Evolutionary conservation across 2,888 invertebrate genomes (phyloP).

Genomic region (Ariolimax columbianus): DNA sequence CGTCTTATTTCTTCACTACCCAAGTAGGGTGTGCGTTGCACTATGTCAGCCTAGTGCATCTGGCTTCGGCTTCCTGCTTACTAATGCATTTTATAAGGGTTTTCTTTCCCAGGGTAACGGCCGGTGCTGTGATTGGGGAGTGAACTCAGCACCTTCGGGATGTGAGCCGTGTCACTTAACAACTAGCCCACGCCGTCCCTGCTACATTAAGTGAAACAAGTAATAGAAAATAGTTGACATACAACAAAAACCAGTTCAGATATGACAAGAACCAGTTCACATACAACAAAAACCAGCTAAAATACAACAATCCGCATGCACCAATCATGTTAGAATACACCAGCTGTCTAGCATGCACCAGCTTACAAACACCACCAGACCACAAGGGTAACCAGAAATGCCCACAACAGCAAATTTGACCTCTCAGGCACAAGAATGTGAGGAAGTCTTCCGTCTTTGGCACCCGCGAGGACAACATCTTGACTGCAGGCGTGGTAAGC

Average conservation of each 20-base stretch:
- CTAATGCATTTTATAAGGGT: too few relatives aligned
- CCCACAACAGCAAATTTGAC: conserved; percentile 77
- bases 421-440: conserved; percentile 90
- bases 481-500: conserved; percentile 60
- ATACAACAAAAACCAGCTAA: not conserved
- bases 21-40: too few relatives aligned
- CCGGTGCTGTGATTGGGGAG: too few relatives aligned
- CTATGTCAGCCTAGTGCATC: too few relatives aligned
- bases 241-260: not conserved
- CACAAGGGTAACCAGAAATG: not conserved
- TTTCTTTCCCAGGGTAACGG: too few relatives aligned
- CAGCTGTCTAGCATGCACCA: not conserved
- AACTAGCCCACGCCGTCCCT: too few relatives aligned
- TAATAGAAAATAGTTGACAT: not conserved
- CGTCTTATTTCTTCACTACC: too few relatives aligned
- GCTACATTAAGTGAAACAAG: too few relatives aligned
- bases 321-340: not conserved
- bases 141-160: too few relatives aligned
- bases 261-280: not conserved
- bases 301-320: not conserved
- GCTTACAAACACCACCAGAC: not conserved
- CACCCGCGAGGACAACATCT: conserved; percentile 79
- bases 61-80: too few relatives aligned
- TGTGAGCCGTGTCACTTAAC: too few relatives aligned
- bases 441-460: conserved; percentile 92